Evolutionary conservation across 2,888 invertebrate genomes (phyloP).

Genomic region (Zelleria hepariella): DNA sequence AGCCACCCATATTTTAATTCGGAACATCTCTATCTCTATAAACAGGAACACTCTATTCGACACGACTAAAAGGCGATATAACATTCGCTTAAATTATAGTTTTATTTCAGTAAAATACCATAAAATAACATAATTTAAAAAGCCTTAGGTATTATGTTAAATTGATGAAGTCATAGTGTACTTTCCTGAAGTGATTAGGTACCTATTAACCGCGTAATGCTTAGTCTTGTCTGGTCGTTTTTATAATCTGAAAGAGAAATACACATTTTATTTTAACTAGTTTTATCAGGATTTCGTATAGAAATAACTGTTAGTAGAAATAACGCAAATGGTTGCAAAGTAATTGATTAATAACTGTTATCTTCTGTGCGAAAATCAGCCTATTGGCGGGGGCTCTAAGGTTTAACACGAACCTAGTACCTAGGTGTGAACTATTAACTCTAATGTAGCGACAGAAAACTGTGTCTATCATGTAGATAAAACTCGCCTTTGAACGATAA

Average conservation of each 20-base stretch:
- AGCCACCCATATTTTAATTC: not conserved
- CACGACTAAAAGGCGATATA: not conserved
- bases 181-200: not conserved
- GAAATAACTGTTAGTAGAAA: no score
- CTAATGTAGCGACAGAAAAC: no score
- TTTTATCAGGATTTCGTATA: no score
- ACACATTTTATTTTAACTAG: no score
- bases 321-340: not conserved
- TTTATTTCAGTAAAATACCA: slow-evolving; percentile 1
- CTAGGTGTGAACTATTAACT: no score
- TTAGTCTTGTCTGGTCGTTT: not conserved
- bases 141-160: slow-evolving; percentile 3
- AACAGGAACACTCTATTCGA: not conserved
- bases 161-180: slow-evolving; percentile 2
- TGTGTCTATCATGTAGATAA: no score
- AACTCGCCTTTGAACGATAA: no score
- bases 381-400: not conserved
- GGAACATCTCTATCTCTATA: not conserved
- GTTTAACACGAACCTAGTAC: no score
- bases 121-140: not conserved
- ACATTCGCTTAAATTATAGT: not conserved
- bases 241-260: not conserved
- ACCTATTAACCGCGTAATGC: not conserved
- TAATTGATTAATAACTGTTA: not conserved
- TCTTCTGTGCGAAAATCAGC: not conserved